phyloP scores from a whole-genome alignment of 2,888 invertebrate genomes.

The Melieria picta region DNA sequence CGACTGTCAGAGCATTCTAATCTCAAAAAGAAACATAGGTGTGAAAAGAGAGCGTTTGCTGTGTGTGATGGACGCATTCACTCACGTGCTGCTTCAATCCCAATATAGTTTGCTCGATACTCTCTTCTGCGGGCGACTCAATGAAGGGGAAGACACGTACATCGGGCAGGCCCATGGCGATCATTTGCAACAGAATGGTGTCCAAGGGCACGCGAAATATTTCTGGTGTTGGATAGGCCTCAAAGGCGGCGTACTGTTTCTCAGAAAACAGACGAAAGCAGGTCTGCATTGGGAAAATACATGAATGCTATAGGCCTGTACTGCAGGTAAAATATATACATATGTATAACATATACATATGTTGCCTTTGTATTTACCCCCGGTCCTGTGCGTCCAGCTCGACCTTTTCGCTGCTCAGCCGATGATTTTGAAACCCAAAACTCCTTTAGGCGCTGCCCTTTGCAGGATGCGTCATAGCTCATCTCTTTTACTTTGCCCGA shows the following conservation, averaged over 20 bases:
- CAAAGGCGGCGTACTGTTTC: constrained; percentile 81
- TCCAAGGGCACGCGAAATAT: constrained; percentile 94
- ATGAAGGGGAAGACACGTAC: constrained; percentile 93
- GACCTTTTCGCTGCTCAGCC: constrained; percentile 95
- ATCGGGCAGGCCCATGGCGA: constrained; percentile 91
- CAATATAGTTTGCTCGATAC: constrained; percentile 86
- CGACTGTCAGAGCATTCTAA: constrained; percentile 81
- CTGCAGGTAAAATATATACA: background rate
- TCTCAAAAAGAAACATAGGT: constrained; percentile 6
- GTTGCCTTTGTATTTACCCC: constrained; percentile 69
- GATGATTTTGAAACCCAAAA: constrained; percentile 98
- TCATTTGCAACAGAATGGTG: constrained; percentile 90
- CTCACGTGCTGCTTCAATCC: constrained; percentile 84
- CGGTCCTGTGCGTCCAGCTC: constrained; percentile 95
- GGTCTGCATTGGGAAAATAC: constrained; percentile 58
- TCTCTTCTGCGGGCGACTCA: constrained; percentile 87
- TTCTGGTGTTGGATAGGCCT: constrained; percentile 90
- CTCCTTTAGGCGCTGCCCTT: constrained; percentile 91
- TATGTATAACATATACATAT: background rate
- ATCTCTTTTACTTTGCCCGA: constrained; percentile 98
- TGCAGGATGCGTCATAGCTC: constrained; percentile 90
- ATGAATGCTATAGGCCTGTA: too few species aligned
- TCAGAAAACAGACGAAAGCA: constrained; percentile 92
- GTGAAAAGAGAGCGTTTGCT: too few species aligned
- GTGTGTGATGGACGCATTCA: background rate